Percentiles rank a stretch among this genome's conserved stretches.
These are phyloP conservation scores for Atrichornis clamosus DNA, from an alignment of 2,113 vertebrate genomes.

Conservation along the genomic window DNA sequence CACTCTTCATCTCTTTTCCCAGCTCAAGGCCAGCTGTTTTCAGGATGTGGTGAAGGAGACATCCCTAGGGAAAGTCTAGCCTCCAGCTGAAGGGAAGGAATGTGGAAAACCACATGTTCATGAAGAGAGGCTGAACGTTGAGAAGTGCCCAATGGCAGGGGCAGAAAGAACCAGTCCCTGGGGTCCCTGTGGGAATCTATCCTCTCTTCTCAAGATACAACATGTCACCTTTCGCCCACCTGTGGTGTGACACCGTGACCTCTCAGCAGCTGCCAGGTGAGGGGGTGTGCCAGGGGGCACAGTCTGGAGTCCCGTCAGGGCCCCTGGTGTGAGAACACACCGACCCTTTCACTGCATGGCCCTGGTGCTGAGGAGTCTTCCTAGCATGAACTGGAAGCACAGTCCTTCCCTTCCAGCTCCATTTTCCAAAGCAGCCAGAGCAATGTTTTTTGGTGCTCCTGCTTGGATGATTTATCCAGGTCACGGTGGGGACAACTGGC, in stretches of 20 bases:
- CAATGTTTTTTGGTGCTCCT: background rate
- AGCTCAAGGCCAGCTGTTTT: background rate
- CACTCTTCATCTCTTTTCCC: background rate
- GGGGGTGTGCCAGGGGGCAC: background rate
- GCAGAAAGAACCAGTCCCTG: background rate
- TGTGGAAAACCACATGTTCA: accelerated
- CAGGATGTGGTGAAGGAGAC: background rate
- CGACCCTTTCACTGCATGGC: background rate
- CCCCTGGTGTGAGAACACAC: background rate
- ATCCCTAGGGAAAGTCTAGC: background rate
- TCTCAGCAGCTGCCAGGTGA: background rate
- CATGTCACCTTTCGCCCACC: background rate
- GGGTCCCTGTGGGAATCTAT: background rate
- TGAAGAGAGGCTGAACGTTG: background rate
- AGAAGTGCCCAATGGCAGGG: accelerated
- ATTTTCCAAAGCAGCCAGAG: conserved; percentile 24
- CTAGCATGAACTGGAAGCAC: background rate
- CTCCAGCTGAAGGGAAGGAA: background rate
- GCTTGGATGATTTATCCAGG: conserved; percentile 73
- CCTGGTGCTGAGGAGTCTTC: background rate
- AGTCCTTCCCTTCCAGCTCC: background rate
- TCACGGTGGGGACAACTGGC: conserved; percentile 66
- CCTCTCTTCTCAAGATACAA: background rate
- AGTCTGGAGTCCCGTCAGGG: background rate
- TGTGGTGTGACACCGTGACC: background rate